phyloP scores from a whole-genome alignment of 2,888 invertebrate genomes.

The Drosophila nr. fundita region DNA sequence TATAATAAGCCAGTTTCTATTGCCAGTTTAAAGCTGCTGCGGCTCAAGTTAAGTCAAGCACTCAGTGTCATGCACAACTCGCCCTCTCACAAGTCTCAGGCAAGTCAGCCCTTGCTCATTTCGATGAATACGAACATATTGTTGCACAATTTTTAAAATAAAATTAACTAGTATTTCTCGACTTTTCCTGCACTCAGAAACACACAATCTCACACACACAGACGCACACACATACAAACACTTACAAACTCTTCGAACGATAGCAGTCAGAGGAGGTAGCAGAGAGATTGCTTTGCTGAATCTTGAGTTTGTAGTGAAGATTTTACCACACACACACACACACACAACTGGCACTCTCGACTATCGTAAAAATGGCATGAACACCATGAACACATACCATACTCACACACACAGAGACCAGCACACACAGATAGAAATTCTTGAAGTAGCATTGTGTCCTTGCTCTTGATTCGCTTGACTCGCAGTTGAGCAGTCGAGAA shows the following conservation, averaged over 20 bases:
- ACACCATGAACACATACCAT: constrained; percentile 5
- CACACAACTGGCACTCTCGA: constrained; percentile 9
- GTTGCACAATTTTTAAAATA: constrained; percentile 67
- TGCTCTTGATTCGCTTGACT: constrained; percentile 20
- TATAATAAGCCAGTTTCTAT: constrained; percentile 4
- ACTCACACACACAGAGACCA: constrained; percentile 13
- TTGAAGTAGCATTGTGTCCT: constrained; percentile 20
- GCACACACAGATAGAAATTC: constrained; percentile 29
- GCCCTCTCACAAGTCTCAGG: neutral
- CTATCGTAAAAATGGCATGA: constrained; percentile 5
- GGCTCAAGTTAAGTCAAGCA: constrained; percentile 22
- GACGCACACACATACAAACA: neutral
- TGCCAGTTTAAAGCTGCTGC: neutral
- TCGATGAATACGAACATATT: constrained; percentile 60
- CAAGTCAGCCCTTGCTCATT: constrained; percentile 32
- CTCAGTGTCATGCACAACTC: constrained; percentile 33
- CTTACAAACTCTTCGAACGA: constrained; percentile 19
- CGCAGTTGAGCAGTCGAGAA: constrained; percentile 35
- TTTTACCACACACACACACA: constrained; percentile 26
- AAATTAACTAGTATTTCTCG: constrained; percentile 60
- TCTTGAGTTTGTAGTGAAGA: constrained; percentile 47
- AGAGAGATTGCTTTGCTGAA: constrained; percentile 41
- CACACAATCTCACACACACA: neutral
- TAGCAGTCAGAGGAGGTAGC: constrained; percentile 12
- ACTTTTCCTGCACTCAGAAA: constrained; percentile 24